Conservation (phyloP, 2,113 vertebrate genomes). For the Eubucco bourcierii region DNA sequence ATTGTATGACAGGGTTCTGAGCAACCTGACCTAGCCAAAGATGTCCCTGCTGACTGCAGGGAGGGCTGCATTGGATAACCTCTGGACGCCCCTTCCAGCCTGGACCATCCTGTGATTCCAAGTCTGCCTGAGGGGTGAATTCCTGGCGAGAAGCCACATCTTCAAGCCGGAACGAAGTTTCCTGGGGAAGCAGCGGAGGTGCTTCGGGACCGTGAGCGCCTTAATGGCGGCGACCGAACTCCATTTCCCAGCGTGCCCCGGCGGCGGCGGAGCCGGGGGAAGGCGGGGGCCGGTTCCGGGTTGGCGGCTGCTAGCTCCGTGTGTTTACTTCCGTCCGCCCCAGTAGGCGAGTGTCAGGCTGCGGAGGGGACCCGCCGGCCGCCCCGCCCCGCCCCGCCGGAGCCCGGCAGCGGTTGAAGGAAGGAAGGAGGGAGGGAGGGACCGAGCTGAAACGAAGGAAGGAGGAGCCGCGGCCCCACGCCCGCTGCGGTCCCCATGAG, state of each 20-base stretch:
- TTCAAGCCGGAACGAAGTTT: background rate
- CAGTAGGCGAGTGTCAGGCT: constrained; percentile 68
- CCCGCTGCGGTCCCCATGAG: constrained; percentile 4
- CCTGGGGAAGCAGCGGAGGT: rapidly evolving
- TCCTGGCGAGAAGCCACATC: background rate
- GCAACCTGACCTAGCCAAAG: too few species aligned
- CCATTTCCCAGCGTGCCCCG: background rate
- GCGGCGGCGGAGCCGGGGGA: background rate
- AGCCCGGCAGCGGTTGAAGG: background rate
- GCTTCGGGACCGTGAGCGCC: rapidly evolving
- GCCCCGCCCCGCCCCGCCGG: background rate
- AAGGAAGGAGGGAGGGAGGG: background rate
- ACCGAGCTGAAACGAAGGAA: background rate
- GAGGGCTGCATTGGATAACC: too few species aligned
- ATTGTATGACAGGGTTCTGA: too few species aligned
- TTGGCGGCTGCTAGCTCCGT: constrained; percentile 1
- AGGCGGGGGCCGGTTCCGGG: constrained; percentile 14
- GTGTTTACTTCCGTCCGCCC: constrained; percentile 89
- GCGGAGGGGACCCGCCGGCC: constrained; percentile 46
- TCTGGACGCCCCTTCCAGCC: too few species aligned
- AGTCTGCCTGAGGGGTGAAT: too few species aligned
- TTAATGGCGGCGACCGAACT: background rate
- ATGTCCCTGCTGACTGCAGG: too few species aligned
- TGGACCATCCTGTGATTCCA: too few species aligned
- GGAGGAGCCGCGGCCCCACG: background rate